Percentiles rank a stretch among this genome's conserved stretches.
These are phyloP conservation scores for Agonum fuliginosum DNA, from an alignment of 2,888 invertebrate species.

Conservation along the genomic window DNA sequence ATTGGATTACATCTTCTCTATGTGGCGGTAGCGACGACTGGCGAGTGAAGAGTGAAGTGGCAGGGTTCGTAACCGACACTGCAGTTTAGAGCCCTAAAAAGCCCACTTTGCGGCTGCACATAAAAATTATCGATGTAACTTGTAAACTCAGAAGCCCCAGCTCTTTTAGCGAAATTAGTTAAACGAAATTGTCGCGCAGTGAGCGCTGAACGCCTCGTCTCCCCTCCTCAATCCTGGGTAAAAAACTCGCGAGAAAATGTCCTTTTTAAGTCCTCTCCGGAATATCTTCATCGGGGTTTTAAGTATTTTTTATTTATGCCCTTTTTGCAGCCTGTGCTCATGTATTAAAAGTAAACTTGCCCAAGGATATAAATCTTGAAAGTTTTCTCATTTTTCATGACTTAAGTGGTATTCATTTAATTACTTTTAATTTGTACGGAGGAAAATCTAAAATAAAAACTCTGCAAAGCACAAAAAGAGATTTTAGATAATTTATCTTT, in stretches of 20 bases:
- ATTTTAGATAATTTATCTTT: conserved; percentile 22
- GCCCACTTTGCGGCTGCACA: conserved; percentile 46
- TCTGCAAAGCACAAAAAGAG: conserved; percentile 1
- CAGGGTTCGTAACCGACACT: not conserved
- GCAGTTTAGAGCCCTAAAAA: conserved; percentile 17
- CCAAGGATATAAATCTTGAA: conserved; percentile 31
- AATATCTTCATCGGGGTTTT: conserved; percentile 49
- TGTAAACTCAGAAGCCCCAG: conserved; percentile 27
- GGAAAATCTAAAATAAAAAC: conserved; percentile 28
- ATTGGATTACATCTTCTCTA: conserved; percentile 36
- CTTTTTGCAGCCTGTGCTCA: conserved; percentile 14
- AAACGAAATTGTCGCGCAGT: conserved; percentile 47
- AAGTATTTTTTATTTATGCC: conserved; percentile 48
- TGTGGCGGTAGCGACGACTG: not conserved
- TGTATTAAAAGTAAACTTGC: conserved; percentile 52
- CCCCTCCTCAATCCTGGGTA: not conserved
- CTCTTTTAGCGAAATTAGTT: conserved; percentile 50
- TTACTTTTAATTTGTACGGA: conserved; percentile 39
- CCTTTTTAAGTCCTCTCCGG: conserved; percentile 27
- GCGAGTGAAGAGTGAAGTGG: not conserved
- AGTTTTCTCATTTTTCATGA: conserved; percentile 48
- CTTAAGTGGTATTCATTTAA: conserved; percentile 52
- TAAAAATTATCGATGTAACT: conserved; percentile 43
- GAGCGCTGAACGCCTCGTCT: not conserved
- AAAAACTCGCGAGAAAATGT: conserved; percentile 33